Evolutionary conservation across 2,888 invertebrate species (phyloP).

Genomic region (Rutpela maculata): DNA sequence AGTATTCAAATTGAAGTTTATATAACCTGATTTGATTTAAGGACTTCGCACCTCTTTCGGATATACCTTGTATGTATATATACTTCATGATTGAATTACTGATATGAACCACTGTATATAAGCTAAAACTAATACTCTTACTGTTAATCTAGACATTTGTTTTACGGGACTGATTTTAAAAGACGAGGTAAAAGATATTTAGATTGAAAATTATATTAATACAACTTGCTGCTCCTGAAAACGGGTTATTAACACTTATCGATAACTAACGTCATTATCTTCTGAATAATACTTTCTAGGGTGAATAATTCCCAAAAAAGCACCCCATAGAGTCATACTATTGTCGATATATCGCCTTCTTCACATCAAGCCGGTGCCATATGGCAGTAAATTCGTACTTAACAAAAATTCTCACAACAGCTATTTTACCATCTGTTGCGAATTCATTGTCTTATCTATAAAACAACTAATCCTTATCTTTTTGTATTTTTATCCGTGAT

Average conservation of each 20-base stretch:
- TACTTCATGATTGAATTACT: too few species aligned
- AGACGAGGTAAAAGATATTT: too few species aligned
- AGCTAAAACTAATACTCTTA: too few species aligned
- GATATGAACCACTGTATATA: too few species aligned
- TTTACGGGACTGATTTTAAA: too few species aligned
- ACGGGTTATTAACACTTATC: constrained; percentile 30
- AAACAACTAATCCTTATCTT: constrained; percentile 31
- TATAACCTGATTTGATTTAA: too few species aligned
- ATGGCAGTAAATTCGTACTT: constrained; percentile 69
- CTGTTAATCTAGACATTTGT: too few species aligned
- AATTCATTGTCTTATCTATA: constrained; percentile 67
- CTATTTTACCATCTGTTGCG: constrained; percentile 70
- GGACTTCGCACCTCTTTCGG: too few species aligned
- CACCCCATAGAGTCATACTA: constrained; percentile 46
- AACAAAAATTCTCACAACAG: constrained; percentile 71
- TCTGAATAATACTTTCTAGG: constrained; percentile 22
- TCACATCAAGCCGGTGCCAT: constrained; percentile 64
- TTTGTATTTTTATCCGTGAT: constrained; percentile 5
- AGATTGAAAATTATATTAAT: not conserved
- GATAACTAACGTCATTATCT: constrained; percentile 30
- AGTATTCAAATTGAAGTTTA: too few species aligned
- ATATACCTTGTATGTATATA: too few species aligned
- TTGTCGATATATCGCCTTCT: constrained; percentile 50
- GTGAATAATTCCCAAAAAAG: constrained; percentile 51
- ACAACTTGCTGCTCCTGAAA: constrained; percentile 2